These are phyloP conservation scores for Cichladusa arquata DNA, from an alignment of 2,113 vertebrate genomes.

Conservation along the genomic window DNA sequence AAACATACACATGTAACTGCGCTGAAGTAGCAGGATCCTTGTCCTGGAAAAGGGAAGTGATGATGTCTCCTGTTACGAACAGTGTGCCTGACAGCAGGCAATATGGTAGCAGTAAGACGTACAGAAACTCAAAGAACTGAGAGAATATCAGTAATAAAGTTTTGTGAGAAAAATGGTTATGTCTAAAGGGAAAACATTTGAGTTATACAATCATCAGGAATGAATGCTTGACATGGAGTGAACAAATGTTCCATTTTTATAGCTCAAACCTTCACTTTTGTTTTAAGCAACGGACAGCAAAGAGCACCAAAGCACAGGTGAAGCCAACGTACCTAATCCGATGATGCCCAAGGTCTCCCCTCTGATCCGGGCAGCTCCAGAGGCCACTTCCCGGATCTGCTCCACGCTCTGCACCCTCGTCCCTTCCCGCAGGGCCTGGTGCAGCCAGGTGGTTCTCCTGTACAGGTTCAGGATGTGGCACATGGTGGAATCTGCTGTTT, in stretches of 20 bases:
- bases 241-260: background rate
- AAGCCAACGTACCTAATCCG: constrained; percentile 78
- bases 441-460: constrained; percentile 95
- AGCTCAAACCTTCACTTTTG: background rate
- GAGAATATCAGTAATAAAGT: background rate
- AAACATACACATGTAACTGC: background rate
- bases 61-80: background rate
- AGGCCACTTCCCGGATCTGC: constrained; percentile 96
- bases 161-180: background rate
- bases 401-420: constrained; percentile 95
- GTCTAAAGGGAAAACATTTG: background rate
- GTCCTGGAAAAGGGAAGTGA: background rate
- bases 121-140: background rate
- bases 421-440: constrained; percentile 94
- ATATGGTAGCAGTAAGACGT: background rate
- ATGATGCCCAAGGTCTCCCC: constrained; percentile 98
- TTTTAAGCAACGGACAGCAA: rapidly evolving
- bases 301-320: rapidly evolving
- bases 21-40: background rate
- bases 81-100: background rate
- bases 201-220: background rate
- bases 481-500: constrained; percentile 94
- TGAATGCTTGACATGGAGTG: rapidly evolving
- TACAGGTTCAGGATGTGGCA: constrained; percentile 98
- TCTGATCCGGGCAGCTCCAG: constrained; percentile 92